These are phyloP conservation scores for Acrocephalus arundinaceus DNA, from an alignment of 2,113 vertebrate genomes.

Conservation along the genomic window DNA sequence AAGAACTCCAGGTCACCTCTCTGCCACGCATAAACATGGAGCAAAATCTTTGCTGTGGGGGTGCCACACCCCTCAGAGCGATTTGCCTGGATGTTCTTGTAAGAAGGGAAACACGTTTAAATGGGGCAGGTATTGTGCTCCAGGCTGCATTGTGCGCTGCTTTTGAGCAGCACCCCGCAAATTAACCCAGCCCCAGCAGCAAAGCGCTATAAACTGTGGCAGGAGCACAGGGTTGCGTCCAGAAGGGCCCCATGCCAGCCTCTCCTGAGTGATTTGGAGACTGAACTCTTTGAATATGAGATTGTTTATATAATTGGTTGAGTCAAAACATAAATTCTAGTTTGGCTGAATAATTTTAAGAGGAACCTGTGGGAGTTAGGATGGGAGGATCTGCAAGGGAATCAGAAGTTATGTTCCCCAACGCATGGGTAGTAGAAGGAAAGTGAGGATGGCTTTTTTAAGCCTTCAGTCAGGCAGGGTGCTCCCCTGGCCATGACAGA, in stretches of 20 bases:
- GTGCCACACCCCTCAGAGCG: not conserved
- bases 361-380: accelerated
- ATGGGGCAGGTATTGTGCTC: not conserved
- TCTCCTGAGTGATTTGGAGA: not conserved
- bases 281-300: not conserved
- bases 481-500: not conserved
- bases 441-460: not conserved
- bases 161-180: not conserved
- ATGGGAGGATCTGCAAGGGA: not conserved
- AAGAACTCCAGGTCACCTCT: not conserved
- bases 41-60: not conserved
- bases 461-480: not conserved
- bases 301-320: not conserved
- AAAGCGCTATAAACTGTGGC: not conserved
- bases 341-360: not conserved
- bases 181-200: not conserved
- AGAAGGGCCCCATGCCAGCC: accelerated
- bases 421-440: not conserved
- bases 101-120: not conserved
- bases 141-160: accelerated
- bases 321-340: not conserved
- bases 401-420: not conserved
- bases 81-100: not conserved
- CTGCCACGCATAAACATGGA: not conserved
- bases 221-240: not conserved